A percentile compares a stretch with the other conserved stretches of the same genome.
These are phyloP conservation scores for Struthidea cinerea DNA, from an alignment of 2,113 vertebrate species.

Conservation along the genomic window DNA sequence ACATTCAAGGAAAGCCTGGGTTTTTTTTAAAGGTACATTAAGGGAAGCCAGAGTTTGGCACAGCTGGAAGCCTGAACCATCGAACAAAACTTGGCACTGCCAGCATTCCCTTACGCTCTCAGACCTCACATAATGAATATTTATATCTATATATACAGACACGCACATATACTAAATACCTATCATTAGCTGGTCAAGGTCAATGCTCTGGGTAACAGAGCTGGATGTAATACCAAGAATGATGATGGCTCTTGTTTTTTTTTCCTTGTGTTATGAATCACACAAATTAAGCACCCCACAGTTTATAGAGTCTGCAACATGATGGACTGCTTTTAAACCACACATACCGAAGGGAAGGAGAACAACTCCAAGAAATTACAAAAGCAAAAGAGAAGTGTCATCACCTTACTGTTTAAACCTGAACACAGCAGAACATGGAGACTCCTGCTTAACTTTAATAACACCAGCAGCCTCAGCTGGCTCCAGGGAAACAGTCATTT, in stretches of 20 bases:
- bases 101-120: neutral
- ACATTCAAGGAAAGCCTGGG: conserved; percentile 45
- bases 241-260: neutral
- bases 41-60: conserved; percentile 42
- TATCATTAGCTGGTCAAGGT: conserved; percentile 57
- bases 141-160: conserved; percentile 36
- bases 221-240: conserved; percentile 6
- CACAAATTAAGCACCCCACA: conserved; percentile 29
- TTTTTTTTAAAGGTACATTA: conserved; percentile 34
- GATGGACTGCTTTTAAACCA: conserved; percentile 50
- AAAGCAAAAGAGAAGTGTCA: conserved; percentile 33
- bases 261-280: conserved; percentile 8
- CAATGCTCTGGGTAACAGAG: conserved; percentile 22
- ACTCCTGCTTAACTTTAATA: conserved; percentile 28
- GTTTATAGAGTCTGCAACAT: conserved; percentile 6
- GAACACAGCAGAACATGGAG: neutral
- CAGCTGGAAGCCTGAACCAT: conserved; percentile 29
- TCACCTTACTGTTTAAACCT: conserved; percentile 47
- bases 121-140: conserved; percentile 57
- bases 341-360: conserved; percentile 21
- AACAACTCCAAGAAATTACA: conserved; percentile 33
- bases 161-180: conserved; percentile 7
- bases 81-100: conserved; percentile 40
- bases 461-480: neutral
- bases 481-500: conserved; percentile 2